Base-by-base conservation (phyloP, 2,113 vertebrate species). In the Sinocyclocheilus maitianheensis region DNA sequence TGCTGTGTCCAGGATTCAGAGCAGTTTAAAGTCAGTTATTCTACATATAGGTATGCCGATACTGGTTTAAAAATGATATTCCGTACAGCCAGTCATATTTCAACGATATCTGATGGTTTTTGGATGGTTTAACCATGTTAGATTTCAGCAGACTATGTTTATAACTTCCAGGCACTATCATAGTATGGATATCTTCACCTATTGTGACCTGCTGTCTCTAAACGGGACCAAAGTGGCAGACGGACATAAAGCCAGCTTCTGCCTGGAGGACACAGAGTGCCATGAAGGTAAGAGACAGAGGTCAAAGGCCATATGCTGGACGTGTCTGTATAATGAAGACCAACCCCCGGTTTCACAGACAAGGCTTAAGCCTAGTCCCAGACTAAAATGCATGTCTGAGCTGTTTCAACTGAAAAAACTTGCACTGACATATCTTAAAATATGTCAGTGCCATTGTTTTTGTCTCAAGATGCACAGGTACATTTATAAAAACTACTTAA, bases 161-260 rank as follows among this genome's bases (percentile, higher is more conserved):
- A 4, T 83, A 85, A 30, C 11, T 22, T 72, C 0, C 93, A 99
- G 98, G 91, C 98, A 99, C 89, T 99, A 99, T 91, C 98, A 99
- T 94, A 99, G 98, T 87, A 99, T 99, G 98, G 97, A 99, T 18
- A 94, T 99, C 88, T 99, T 99, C 94, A 99, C 98, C 16, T 95
- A 98, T 93, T 99, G 98, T 0, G 98, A 99, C 51, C 94, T 99
- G 88, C 93, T 99, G 87, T 97, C 95, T 2, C 90, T 95, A 80
- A 99, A 99, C 0, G 98, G 98, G 46, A 97, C 95, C 89, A 99
- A 95, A 92, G 97, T 99, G 93, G 98, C 98, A 0, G 98, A 99
- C 37, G 98, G 97, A 78, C 98, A 99, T 94, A 99, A 99, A 89
- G 98, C 98, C 87, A 99, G 97, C 88, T 99, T 99, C 95, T 99